These are phyloP conservation scores for Hirundo rustica DNA, from an alignment of 2,797 vertebrate species.

Conservation along the genomic window DNA sequence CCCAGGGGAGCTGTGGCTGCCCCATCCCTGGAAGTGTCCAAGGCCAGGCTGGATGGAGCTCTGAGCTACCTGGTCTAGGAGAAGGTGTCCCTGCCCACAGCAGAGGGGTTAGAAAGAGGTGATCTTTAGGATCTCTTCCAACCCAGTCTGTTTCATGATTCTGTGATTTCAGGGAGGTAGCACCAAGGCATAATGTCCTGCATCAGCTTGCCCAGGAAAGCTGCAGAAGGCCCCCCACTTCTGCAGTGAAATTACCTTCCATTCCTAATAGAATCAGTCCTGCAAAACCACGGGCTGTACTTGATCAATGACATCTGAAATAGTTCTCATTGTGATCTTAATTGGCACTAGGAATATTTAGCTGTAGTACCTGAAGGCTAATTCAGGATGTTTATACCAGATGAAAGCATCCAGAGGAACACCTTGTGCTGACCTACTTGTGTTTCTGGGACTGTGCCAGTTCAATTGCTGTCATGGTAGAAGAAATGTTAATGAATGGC, in stretches of 20 bases:
- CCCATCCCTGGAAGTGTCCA: background rate
- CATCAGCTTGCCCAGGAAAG: background rate
- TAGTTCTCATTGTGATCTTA: slow-evolving; percentile 46
- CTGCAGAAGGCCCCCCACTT: background rate
- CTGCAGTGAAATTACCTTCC: background rate
- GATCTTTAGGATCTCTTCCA: background rate
- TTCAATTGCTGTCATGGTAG: slow-evolving; percentile 45
- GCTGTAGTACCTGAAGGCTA: slow-evolving; percentile 57
- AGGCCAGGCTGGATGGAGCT: background rate
- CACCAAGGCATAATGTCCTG: background rate
- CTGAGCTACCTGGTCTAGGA: background rate
- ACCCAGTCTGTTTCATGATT: background rate
- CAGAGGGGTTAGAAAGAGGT: background rate
- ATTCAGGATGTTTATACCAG: slow-evolving; percentile 69
- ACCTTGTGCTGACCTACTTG: slow-evolving; percentile 71
- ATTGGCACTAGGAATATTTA: slow-evolving; percentile 45
- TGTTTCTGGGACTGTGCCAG: slow-evolving; percentile 60
- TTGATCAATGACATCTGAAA: slow-evolving; percentile 24
- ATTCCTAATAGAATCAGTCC: background rate
- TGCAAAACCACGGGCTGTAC: background rate
- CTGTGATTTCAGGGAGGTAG: background rate
- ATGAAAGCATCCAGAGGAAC: slow-evolving; percentile 59
- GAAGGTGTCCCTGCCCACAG: background rate
- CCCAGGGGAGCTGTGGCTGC: background rate
- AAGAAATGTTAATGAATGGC: slow-evolving; percentile 56